These are phyloP conservation scores for Caenorhabditis plicata DNA, from an alignment of 2,888 invertebrate genomes.

Conservation along the genomic window DNA sequence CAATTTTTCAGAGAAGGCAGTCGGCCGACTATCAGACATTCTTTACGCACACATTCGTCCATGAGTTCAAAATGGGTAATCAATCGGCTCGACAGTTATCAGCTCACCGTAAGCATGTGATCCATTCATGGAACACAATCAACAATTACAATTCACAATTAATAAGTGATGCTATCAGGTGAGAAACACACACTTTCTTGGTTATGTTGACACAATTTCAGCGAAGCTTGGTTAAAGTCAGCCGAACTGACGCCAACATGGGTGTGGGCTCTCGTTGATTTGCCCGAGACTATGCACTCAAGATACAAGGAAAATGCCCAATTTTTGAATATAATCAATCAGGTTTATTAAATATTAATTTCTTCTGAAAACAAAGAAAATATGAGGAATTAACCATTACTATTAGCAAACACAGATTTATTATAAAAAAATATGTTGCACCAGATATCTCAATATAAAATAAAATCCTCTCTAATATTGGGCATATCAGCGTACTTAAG, in stretches of 20 bases:
- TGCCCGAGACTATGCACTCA: conserved; percentile 48
- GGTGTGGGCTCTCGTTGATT: conserved; percentile 51
- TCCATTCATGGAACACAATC: conserved; percentile 48
- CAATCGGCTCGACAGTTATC: conserved; percentile 36
- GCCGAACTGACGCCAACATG: conserved; percentile 51
- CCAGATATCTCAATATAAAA: no score
- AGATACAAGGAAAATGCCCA: conserved; percentile 42
- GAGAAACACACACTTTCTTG: background rate
- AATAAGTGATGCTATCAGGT: conserved; percentile 44
- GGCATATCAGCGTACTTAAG: no score
- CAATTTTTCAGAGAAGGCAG: no score
- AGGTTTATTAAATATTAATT: conserved; percentile 10
- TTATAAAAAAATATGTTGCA: no score
- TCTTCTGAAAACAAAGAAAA: no score
- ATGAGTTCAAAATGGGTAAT: conserved; percentile 37
- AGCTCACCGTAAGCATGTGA: conserved; percentile 37
- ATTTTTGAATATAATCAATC: conserved; percentile 43
- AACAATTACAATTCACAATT: conserved; percentile 39
- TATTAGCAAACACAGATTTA: no score
- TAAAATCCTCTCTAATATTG: no score
- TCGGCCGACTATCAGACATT: no score
- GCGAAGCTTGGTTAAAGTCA: conserved; percentile 49
- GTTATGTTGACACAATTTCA: conserved; percentile 11
- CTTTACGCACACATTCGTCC: no score
- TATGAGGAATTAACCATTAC: no score